Conservation (phyloP, 2,113 vertebrate genomes). For the Catharus bicknelli region DNA sequence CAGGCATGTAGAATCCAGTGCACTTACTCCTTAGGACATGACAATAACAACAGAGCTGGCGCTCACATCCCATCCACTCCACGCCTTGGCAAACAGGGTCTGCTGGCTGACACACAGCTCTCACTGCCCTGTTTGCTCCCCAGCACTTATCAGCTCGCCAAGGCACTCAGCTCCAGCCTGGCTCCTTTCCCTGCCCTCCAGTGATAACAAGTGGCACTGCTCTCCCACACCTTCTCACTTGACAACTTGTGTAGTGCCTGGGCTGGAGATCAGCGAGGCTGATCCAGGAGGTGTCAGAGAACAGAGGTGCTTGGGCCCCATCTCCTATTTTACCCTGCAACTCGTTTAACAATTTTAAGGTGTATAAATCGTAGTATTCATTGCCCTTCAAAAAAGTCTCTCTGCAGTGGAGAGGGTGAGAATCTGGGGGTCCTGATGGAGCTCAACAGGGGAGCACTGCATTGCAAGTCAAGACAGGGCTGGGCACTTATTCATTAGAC, state of each 20-base stretch:
- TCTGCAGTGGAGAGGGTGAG: rapidly evolving
- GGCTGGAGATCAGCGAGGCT: neutral
- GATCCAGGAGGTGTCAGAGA: neutral
- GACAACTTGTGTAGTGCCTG: neutral
- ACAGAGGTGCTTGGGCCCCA: neutral
- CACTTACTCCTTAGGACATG: conserved; percentile 19
- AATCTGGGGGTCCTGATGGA: rapidly evolving
- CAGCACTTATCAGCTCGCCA: rapidly evolving
- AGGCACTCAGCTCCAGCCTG: neutral
- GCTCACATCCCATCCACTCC: neutral
- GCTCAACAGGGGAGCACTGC: neutral
- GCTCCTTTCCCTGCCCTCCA: neutral
- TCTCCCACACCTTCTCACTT: neutral
- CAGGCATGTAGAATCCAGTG: conserved; percentile 37
- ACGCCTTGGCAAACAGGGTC: conserved; percentile 1
- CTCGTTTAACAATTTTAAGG: neutral
- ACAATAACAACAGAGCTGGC: conserved; percentile 8
- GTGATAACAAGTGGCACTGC: neutral
- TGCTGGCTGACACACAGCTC: neutral
- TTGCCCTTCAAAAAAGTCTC: neutral
- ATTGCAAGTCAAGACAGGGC: neutral
- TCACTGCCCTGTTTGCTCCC: neutral
- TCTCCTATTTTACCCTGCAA: neutral
- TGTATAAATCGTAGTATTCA: neutral
- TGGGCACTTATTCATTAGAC: neutral